Evolutionary conservation across 2,888 invertebrate genomes (phyloP), one percentile per base, ranked within the genome.

Genomic region (Andrena dorsata): DNA sequence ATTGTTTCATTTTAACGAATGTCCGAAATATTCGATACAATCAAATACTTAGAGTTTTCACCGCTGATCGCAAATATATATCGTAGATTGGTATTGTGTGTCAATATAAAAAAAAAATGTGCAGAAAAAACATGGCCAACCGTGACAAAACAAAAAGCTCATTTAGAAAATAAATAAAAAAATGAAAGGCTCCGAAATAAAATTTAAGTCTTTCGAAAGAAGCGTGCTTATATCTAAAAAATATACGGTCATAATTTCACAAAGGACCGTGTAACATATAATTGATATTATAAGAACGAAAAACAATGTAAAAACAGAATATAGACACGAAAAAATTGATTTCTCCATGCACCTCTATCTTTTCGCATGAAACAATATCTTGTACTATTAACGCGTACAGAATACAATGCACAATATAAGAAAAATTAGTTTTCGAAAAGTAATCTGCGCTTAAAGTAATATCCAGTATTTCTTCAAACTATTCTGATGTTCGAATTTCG

Each of bases 61-160:
- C 78, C 76, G 68, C 63, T 72, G 53, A 60, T 76, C 72, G 69
- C 56, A 68, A 79, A 74, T 71, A 73, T 16, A 41, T 53, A 73
- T 73, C 60, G 73, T 76, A 81, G 78, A 74, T 77, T 82, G 73
- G 74, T 85, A 75, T 80, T 58, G 75, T 77, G 84, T 89, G 83
- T 85, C 76, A 66, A 78, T 84, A 84, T 70, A 73, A 80, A 77
- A 80, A 51, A 51, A 87, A 83, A 88, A 83, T 68, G 88, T 84
- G 87, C 86, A 84, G 84, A 85, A 70, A 80, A 86, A 41, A 88
- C 72, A 84, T 84, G 63, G 87, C 89, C 85, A 85, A 89, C 63
- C 86, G 87, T 91, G 86, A 90, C 89, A 80, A 89, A 92, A 91
- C 90, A 90, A 84, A 89, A 92, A 92, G 92, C 91, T 72, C 5